These are phyloP conservation scores for Seriola rivoliana DNA, from an alignment of 2,113 vertebrate genomes.

Conservation along the genomic window DNA sequence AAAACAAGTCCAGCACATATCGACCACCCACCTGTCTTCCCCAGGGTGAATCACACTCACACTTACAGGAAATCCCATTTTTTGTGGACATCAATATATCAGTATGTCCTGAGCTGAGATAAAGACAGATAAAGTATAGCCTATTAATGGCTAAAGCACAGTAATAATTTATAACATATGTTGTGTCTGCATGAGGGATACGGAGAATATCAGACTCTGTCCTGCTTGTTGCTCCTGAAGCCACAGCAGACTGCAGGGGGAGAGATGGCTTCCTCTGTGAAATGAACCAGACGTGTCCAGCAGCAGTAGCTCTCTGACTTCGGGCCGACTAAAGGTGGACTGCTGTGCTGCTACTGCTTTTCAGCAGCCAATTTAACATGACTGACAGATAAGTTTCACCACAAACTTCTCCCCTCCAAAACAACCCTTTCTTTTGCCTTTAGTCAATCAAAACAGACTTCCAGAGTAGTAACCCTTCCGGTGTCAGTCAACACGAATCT, in stretches of 20 bases:
- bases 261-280: slow-evolving; percentile 13
- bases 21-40: not conserved
- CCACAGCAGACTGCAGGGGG: not conserved
- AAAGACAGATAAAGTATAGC: not conserved
- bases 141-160: not conserved
- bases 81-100: not conserved
- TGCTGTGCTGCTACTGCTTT: slow-evolving; percentile 30
- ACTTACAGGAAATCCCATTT: not conserved
- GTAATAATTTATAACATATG: too few species aligned
- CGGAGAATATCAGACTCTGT: not conserved
- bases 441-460: slow-evolving; percentile 57
- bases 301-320: slow-evolving; percentile 32
- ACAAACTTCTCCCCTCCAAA: slow-evolving; percentile 57
- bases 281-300: slow-evolving; percentile 35
- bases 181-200: not conserved
- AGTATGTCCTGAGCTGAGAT: not conserved
- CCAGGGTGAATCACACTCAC: not conserved
- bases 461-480: slow-evolving; percentile 30
- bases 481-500: slow-evolving; percentile 41
- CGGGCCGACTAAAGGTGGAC: slow-evolving; percentile 45
- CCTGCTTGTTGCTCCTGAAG: slow-evolving; percentile 6
- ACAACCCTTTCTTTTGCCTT: slow-evolving; percentile 48
- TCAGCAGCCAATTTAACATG: slow-evolving; percentile 69
- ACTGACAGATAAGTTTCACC: slow-evolving; percentile 63
- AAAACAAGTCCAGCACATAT: not conserved